A percentile compares a stretch with the other conserved stretches of the same genome.
Evolutionary conservation across 2,797 vertebrate species (phyloP).

Genomic region (Pelobates cultripes): DNA sequence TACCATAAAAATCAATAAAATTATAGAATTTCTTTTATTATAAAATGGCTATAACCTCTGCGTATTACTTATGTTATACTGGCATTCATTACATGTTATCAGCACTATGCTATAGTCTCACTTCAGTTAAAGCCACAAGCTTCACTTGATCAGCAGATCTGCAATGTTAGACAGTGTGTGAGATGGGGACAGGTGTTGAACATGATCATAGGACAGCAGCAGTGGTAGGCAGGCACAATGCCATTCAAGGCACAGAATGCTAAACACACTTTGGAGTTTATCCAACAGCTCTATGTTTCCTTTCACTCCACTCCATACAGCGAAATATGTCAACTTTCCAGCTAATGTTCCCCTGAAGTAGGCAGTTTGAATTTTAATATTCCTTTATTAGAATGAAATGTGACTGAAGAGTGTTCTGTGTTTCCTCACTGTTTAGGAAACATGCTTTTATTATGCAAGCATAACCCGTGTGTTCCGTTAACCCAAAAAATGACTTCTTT

Average conservation of each 20-base stretch:
- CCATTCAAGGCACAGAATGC: conserved; percentile 20
- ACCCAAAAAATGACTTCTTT: conserved; percentile 17
- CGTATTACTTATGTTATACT: neutral
- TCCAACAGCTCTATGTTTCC: neutral
- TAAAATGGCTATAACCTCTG: too few relatives aligned
- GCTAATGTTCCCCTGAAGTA: neutral
- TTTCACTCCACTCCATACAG: neutral
- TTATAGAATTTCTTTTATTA: too few relatives aligned
- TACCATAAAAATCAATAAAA: too few relatives aligned
- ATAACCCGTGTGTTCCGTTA: conserved; percentile 8
- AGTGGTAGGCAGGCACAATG: conserved; percentile 12
- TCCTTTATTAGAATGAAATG: too few relatives aligned
- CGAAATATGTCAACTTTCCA: neutral
- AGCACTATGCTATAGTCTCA: neutral
- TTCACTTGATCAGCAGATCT: conserved; percentile 17
- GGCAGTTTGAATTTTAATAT: too few relatives aligned
- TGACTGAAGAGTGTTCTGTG: too few relatives aligned
- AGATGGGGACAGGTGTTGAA: conserved; percentile 41
- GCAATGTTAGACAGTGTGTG: conserved; percentile 11
- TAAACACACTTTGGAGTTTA: neutral
- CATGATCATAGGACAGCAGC: neutral
- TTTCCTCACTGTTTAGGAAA: conserved; percentile 3
- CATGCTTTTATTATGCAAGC: conserved; percentile 6
- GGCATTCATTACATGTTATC: too few relatives aligned
- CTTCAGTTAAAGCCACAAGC: neutral